These are phyloP conservation scores for Bhutanitis thaidina DNA, from an alignment of 2,888 invertebrate genomes.

Conservation along the genomic window DNA sequence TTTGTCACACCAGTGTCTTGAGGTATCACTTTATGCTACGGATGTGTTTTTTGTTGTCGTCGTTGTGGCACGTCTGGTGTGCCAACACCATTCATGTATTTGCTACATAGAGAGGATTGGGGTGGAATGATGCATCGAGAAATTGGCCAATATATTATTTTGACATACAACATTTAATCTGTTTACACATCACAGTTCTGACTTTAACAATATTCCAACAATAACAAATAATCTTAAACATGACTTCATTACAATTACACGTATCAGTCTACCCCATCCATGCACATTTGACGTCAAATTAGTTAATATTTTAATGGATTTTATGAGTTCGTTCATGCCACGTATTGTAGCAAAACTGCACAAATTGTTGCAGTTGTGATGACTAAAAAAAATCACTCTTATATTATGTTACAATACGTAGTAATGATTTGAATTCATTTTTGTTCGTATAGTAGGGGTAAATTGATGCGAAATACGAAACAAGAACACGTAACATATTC, in stretches of 20 bases:
- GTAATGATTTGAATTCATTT: slow-evolving; percentile 15
- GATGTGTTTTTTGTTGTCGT: slow-evolving; percentile 68
- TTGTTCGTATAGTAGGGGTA: slow-evolving; percentile 37
- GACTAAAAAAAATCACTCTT: slow-evolving; percentile 1
- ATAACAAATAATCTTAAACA: neutral
- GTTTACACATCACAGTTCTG: neutral
- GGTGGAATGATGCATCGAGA: slow-evolving; percentile 60
- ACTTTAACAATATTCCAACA: slow-evolving; percentile 2
- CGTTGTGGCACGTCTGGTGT: slow-evolving; percentile 58
- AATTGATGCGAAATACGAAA: slow-evolving; percentile 42
- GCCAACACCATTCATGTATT: slow-evolving; percentile 67
- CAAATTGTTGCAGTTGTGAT: no score
- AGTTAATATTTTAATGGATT: slow-evolving; percentile 37
- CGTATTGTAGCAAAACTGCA: slow-evolving; percentile 7
- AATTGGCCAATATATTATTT: slow-evolving; percentile 12
- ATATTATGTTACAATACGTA: slow-evolving; percentile 24
- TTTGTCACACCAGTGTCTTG: slow-evolving; percentile 67
- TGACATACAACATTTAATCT: neutral
- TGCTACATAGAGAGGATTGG: slow-evolving; percentile 52
- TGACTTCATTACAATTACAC: slow-evolving; percentile 26
- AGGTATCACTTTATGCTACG: slow-evolving; percentile 69
- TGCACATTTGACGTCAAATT: slow-evolving; percentile 41
- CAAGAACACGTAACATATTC: slow-evolving; percentile 6
- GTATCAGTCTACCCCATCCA: slow-evolving; percentile 61
- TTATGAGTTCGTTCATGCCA: neutral